Conservation (phyloP, 2,888 invertebrate species). For the Drosophila testacea region DNA sequence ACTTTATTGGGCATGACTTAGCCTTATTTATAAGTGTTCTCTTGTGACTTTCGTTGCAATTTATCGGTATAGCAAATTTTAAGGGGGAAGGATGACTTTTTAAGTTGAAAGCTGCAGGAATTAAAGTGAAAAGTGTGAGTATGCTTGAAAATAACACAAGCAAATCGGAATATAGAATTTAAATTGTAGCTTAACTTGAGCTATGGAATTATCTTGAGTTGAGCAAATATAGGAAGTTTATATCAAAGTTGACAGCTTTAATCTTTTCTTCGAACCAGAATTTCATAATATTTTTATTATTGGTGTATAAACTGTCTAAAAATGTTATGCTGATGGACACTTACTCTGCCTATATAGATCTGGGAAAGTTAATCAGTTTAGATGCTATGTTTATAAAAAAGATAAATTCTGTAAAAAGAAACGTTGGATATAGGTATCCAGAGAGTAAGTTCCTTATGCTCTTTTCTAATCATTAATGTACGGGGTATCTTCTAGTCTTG, state of each 20-base stretch:
- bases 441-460: neutral
- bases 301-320: no score
- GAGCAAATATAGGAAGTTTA: neutral
- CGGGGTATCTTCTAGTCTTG: neutral
- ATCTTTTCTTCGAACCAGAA: no score
- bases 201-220: neutral
- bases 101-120: neutral
- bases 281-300: no score
- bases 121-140: neutral
- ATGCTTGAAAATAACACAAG: neutral
- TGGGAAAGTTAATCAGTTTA: no score
- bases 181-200: neutral
- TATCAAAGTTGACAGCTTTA: constrained; percentile 1
- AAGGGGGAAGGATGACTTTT: neutral
- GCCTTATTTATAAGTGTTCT: constrained; percentile 41
- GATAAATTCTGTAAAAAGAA: neutral
- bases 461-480: neutral
- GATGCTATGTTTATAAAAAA: no score
- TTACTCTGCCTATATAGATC: no score
- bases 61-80: constrained; percentile 23
- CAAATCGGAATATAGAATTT: neutral
- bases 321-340: no score
- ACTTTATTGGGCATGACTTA: neutral
- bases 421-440: neutral
- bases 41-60: constrained; percentile 26